Conservation (phyloP, 2,113 vertebrate species). For the Zootoca vivipara region DNA sequence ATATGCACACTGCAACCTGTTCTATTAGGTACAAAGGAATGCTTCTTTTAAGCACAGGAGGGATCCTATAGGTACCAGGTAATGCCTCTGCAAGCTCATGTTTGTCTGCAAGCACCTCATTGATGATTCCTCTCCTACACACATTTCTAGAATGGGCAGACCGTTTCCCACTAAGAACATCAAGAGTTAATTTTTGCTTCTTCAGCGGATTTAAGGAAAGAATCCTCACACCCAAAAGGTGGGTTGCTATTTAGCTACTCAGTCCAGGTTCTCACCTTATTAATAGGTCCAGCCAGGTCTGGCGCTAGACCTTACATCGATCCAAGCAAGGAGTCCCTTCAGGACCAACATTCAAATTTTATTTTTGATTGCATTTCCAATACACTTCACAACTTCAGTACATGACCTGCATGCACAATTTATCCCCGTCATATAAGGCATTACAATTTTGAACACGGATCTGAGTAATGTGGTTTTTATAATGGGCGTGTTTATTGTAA, state of each 20-base stretch:
- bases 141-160: constrained; percentile 52
- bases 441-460: background rate
- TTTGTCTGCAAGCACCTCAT: too few relatives aligned
- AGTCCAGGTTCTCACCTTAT: constrained; percentile 42
- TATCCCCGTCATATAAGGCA: background rate
- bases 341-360: background rate
- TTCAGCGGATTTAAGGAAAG: constrained; percentile 8
- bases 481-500: background rate
- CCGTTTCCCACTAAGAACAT: constrained; percentile 32
- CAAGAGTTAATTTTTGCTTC: constrained; percentile 22
- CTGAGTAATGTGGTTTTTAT: background rate
- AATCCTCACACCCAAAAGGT: constrained; percentile 33
- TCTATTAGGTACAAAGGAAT: too few relatives aligned
- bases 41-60: too few relatives aligned
- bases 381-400: background rate
- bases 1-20: too few relatives aligned
- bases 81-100: too few relatives aligned
- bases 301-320: background rate
- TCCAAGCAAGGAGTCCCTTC: background rate
- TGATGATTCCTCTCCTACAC: background rate
- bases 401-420: background rate
- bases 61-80: too few relatives aligned
- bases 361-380: background rate
- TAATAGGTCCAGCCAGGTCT: background rate
- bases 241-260: constrained; percentile 37